These are phyloP conservation scores for Myotis myotis DNA, from an alignment of 2,797 vertebrate genomes.

Conservation along the genomic window DNA sequence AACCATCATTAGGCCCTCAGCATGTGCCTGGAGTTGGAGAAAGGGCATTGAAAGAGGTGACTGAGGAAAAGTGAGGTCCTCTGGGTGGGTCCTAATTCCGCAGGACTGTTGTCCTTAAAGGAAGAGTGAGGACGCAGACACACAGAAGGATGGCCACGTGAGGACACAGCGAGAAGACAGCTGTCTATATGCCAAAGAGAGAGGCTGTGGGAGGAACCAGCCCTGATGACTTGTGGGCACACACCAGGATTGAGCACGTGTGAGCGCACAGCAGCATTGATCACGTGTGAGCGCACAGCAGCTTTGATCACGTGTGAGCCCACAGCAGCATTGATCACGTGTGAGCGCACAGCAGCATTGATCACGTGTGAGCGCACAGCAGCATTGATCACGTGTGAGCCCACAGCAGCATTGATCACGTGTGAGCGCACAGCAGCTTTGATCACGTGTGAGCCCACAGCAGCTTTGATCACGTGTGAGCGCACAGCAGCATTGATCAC, in stretches of 20 bases:
- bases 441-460: too few species aligned
- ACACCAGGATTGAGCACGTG: too few species aligned
- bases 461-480: too few species aligned
- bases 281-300: too few species aligned
- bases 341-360: not conserved
- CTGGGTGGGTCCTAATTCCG: not conserved
- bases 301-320: not conserved
- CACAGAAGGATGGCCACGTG: rapidly evolving
- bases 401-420: too few species aligned
- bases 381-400: too few species aligned
- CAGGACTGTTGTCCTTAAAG: rapidly evolving
- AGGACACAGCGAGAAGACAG: not conserved
- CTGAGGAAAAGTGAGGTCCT: not conserved
- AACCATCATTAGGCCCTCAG: rapidly evolving
- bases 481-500: too few species aligned
- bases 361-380: too few species aligned
- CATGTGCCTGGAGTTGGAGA: not conserved
- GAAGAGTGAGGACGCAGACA: not conserved
- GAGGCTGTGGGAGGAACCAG: not conserved
- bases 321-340: not conserved
- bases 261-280: too few species aligned
- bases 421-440: too few species aligned
- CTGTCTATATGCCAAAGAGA: rapidly evolving
- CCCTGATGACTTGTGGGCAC: not conserved
- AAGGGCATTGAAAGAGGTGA: not conserved